Evolutionary conservation across 1,140 invertebrate genomes (phyloP).

Genomic region (Papilio helenus): DNA sequence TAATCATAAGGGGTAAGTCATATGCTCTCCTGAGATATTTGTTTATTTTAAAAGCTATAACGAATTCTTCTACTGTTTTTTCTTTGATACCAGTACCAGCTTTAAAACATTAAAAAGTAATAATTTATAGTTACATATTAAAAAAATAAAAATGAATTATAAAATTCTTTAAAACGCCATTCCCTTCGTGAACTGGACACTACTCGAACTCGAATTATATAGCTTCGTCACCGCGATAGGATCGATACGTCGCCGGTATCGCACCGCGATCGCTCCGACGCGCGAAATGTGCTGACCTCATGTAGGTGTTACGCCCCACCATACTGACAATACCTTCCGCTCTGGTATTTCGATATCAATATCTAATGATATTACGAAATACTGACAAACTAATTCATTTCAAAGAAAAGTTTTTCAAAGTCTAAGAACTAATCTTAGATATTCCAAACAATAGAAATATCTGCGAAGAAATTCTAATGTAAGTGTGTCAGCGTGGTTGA

Average conservation of each 20-base stretch:
- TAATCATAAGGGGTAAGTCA: background rate
- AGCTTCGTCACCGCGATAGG: slow-evolving; percentile 73
- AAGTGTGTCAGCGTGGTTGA: too few species aligned
- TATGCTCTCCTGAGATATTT: slow-evolving; percentile 22
- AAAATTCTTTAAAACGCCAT: slow-evolving; percentile 66
- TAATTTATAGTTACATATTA: background rate
- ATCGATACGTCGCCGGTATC: slow-evolving; percentile 76
- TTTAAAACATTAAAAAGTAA: too few species aligned
- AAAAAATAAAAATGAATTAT: slow-evolving; percentile 56
- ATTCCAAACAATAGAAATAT: too few species aligned
- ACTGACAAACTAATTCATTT: background rate
- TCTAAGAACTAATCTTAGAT: too few species aligned
- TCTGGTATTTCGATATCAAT: slow-evolving; percentile 51
- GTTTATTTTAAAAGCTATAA: background rate
- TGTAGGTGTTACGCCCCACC: slow-evolving; percentile 70
- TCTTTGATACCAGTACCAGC: too few species aligned
- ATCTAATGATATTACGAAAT: slow-evolving; percentile 13
- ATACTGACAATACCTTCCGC: slow-evolving; percentile 57
- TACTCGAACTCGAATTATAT: slow-evolving; percentile 72
- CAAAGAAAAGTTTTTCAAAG: background rate
- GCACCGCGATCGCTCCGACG: slow-evolving; percentile 72
- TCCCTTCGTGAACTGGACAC: slow-evolving; percentile 67
- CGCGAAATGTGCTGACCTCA: slow-evolving; percentile 76
- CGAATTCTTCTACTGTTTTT: too few species aligned
- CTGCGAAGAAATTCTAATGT: too few species aligned